Conservation (phyloP, 2,113 vertebrate genomes). For the Emberiza fucata region DNA sequence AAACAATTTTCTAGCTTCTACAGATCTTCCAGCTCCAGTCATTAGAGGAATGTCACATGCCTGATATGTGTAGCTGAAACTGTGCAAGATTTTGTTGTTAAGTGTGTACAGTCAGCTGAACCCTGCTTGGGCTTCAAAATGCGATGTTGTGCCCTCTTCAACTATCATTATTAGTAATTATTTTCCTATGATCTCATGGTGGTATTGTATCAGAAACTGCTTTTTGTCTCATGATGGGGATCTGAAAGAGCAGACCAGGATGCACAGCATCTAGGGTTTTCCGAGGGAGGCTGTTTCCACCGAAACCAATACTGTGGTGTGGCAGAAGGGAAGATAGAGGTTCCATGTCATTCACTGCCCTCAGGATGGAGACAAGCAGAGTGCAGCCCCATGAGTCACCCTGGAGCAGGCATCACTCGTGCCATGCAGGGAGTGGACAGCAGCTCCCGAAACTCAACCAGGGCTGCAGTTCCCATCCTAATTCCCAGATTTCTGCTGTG, state of each 20-base stretch:
- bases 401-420: neutral
- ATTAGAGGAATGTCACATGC: neutral
- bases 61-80: neutral
- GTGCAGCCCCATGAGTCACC: neutral
- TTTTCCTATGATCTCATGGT: neutral
- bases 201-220: neutral
- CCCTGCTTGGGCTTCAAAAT: neutral
- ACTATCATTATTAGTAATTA: neutral
- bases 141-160: neutral
- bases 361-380: neutral
- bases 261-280: neutral
- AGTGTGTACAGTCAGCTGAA: neutral
- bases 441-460: neutral
- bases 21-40: neutral
- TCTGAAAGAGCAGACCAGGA: neutral
- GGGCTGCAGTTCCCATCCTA: neutral
- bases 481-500: neutral
- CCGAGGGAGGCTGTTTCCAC: neutral
- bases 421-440: neutral
- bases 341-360: neutral
- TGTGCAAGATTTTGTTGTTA: neutral
- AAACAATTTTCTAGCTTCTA: neutral
- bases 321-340: neutral
- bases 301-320: no score
- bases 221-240: neutral